phyloP scores from a whole-genome alignment of 2,797 vertebrate species.

The Strix occidentalis region DNA sequence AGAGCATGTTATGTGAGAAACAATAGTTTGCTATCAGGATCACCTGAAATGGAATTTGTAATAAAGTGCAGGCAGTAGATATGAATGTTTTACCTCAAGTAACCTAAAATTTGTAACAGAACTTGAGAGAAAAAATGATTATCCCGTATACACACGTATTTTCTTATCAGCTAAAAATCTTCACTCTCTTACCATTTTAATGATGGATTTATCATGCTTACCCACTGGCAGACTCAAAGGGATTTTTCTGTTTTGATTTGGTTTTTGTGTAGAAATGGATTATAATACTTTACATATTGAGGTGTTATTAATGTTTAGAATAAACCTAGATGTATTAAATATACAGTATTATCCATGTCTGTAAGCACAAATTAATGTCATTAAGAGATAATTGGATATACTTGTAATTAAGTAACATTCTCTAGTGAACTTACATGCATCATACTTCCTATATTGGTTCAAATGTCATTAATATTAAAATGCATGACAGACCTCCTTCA shows the following conservation, averaged over 20 bases:
- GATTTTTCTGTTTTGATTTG: too few species aligned
- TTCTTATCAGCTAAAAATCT: background rate
- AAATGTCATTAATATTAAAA: background rate
- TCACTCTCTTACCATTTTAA: background rate
- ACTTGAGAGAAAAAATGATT: background rate
- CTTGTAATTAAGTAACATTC: background rate
- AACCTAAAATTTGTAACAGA: background rate
- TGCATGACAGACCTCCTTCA: background rate
- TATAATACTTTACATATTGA: background rate
- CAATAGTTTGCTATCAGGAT: background rate
- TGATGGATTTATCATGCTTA: background rate
- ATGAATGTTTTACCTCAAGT: background rate
- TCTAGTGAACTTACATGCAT: background rate
- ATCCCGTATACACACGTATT: background rate
- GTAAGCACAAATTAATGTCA: background rate
- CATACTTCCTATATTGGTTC: background rate
- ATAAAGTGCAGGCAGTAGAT: background rate
- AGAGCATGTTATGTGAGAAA: background rate
- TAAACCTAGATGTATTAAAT: background rate
- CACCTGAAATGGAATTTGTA: background rate
- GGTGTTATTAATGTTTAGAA: background rate
- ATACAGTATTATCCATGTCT: background rate
- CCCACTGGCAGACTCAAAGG: background rate
- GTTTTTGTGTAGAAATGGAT: background rate
- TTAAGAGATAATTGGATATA: background rate